Percentiles rank a stretch among this genome's conserved stretches.
phyloP scores from a whole-genome alignment of 2,113 vertebrate species.

The Hippolais icterina region DNA sequence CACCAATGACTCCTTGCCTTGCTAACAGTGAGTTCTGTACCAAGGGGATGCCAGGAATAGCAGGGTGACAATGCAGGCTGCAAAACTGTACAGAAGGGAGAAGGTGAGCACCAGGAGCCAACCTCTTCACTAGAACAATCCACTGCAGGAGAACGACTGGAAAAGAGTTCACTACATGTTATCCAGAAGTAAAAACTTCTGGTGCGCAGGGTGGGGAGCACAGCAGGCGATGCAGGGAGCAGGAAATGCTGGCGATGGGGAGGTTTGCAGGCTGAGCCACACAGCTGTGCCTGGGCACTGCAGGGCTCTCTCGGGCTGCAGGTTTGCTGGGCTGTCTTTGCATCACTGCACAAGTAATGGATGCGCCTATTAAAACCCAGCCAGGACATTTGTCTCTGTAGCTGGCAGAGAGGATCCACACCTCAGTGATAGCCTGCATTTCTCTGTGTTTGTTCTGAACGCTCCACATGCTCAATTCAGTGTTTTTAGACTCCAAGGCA shows the following conservation, averaged over 20 bases:
- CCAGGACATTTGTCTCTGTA: background rate
- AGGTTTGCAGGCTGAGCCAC: background rate
- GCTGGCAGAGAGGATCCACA: background rate
- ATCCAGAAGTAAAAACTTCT: background rate
- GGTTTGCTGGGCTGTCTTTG: background rate
- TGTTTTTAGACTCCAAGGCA: background rate
- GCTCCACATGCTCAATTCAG: fast-evolving
- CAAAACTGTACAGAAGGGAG: background rate
- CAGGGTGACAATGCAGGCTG: background rate
- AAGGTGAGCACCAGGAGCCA: background rate
- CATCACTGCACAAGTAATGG: background rate
- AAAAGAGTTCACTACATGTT: background rate
- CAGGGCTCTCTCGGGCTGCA: background rate
- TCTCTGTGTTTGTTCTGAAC: background rate
- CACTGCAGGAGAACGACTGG: background rate
- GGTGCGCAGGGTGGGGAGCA: fast-evolving
- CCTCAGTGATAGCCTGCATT: fast-evolving
- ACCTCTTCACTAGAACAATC: background rate
- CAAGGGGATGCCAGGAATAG: background rate
- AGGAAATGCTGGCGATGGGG: background rate
- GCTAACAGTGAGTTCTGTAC: background rate
- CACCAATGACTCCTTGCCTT: background rate
- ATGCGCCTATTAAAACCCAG: background rate
- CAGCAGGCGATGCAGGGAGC: fast-evolving
- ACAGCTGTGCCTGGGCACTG: background rate